phyloP scores from a whole-genome alignment of 2,113 vertebrate species.

The Montifringilla adamsi region DNA sequence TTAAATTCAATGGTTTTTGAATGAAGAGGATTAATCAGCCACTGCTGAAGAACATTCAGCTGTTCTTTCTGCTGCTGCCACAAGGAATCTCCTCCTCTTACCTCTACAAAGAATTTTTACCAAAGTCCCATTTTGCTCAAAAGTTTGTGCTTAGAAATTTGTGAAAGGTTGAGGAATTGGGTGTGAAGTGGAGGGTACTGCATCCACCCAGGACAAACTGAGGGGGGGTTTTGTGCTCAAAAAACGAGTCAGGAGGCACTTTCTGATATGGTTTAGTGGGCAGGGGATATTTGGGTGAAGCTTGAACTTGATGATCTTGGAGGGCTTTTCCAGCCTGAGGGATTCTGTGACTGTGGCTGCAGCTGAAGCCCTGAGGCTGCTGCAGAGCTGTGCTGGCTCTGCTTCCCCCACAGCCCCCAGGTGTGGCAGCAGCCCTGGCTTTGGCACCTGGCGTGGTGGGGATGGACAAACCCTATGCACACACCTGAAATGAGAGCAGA shows the following conservation, averaged over 20 bases:
- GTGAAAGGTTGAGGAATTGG: not conserved
- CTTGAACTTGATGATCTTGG: not conserved
- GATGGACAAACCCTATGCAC: no score
- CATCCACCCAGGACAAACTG: not conserved
- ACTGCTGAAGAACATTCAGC: not conserved
- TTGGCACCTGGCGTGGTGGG: not conserved
- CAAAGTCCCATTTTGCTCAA: not conserved
- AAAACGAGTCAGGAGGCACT: fast-evolving
- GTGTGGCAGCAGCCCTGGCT: fast-evolving
- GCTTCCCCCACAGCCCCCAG: not conserved
- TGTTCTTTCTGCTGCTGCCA: not conserved
- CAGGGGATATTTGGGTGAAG: not conserved
- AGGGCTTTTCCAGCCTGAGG: not conserved
- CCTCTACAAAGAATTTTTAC: not conserved
- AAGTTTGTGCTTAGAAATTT: not conserved
- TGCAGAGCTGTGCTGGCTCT: not conserved
- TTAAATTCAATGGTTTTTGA: not conserved
- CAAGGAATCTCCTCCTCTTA: not conserved
- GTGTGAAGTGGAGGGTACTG: not conserved
- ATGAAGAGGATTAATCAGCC: not conserved
- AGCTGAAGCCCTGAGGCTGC: not conserved
- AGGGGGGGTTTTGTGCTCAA: not conserved
- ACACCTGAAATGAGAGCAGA: not conserved
- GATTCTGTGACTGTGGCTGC: not conserved
- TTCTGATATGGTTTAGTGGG: not conserved